Evolutionary conservation across 2,113 vertebrate species (phyloP).

Genomic region (Lepidothrix coronata): DNA sequence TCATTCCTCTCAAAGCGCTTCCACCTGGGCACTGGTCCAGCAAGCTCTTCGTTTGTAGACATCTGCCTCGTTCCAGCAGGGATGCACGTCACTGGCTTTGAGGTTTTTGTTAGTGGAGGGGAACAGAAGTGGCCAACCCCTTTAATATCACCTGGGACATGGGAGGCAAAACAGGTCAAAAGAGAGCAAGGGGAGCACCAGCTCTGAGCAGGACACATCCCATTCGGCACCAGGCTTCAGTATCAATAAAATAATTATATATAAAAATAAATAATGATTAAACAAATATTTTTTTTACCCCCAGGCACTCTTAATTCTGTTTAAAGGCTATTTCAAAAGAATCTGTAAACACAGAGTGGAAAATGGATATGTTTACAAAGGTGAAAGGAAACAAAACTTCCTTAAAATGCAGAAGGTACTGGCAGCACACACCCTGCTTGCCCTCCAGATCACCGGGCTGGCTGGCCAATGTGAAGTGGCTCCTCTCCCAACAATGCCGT

Average conservation of each 20-base stretch:
- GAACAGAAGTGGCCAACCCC: neutral
- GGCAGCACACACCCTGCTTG: neutral
- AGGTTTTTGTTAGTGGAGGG: neutral
- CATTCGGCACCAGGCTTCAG: neutral
- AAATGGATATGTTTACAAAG: neutral
- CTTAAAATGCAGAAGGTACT: neutral
- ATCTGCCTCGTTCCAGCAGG: neutral
- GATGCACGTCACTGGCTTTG: neutral
- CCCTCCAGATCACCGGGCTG: fast-evolving
- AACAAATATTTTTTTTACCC: neutral
- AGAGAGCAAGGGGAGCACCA: neutral
- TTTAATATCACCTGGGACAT: neutral
- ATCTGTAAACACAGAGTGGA: neutral
- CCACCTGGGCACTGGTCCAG: neutral
- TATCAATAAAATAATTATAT: neutral
- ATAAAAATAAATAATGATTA: neutral
- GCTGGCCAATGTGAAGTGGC: neutral
- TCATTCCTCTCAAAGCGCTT: neutral
- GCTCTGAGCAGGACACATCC: fast-evolving
- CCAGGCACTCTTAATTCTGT: neutral
- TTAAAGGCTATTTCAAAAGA: slow-evolving; percentile 4
- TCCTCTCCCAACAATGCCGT: neutral
- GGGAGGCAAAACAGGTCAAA: neutral
- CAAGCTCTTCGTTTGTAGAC: neutral
- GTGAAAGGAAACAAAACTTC: neutral